Percentiles rank a stretch among this genome's conserved stretches.
Evolutionary conservation across 2,797 vertebrate genomes (phyloP).

Genomic region (Notamacropus eugenii): DNA sequence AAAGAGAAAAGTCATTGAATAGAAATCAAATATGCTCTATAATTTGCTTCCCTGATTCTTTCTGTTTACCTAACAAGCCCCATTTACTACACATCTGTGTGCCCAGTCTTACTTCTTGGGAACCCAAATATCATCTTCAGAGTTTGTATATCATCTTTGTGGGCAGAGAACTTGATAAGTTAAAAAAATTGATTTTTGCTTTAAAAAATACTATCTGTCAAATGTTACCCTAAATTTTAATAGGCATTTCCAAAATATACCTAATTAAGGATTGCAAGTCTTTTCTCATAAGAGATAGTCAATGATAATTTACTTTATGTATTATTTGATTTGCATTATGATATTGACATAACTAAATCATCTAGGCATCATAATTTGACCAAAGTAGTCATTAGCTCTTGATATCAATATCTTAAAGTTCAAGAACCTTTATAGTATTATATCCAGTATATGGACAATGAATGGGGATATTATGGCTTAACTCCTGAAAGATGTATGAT

Average conservation of each 20-base stretch:
- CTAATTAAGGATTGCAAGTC: background rate
- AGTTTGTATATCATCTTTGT: background rate
- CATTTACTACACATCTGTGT: background rate
- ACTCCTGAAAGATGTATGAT: slow-evolving; percentile 27
- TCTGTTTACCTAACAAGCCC: background rate
- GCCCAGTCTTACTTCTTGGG: background rate
- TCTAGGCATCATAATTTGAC: background rate
- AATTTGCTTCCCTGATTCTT: background rate
- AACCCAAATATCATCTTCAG: accelerated
- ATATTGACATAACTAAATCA: background rate
- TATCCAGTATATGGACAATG: slow-evolving; percentile 58
- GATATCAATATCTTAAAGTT: background rate
- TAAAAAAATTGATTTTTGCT: background rate
- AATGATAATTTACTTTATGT: background rate
- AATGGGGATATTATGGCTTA: slow-evolving; percentile 64
- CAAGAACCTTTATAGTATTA: background rate
- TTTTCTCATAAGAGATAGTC: background rate
- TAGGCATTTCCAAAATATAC: background rate
- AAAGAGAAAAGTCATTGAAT: background rate
- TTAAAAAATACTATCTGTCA: background rate
- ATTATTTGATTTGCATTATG: background rate
- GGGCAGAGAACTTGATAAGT: background rate
- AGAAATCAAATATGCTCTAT: background rate
- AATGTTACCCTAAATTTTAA: background rate
- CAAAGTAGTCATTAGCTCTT: background rate